These are phyloP conservation scores for Egretta garzetta DNA, from an alignment of 2,113 vertebrate genomes.

Conservation along the genomic window DNA sequence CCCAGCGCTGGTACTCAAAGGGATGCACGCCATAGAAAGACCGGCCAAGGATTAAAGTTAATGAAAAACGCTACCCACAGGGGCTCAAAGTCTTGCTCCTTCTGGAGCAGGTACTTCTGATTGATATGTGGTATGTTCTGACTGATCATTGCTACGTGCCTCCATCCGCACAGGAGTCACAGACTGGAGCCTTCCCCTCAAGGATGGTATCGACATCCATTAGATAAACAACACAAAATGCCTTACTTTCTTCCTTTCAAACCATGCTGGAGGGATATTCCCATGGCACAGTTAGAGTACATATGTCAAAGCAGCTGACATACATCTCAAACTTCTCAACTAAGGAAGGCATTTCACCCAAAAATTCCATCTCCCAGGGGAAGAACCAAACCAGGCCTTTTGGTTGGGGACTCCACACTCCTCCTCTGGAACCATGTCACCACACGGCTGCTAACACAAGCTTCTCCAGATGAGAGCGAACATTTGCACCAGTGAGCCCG, in stretches of 20 bases:
- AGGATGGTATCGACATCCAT: neutral
- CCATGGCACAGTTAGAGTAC: accelerated
- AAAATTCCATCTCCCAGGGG: neutral
- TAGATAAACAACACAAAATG: neutral
- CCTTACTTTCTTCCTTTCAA: neutral
- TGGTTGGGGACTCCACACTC: accelerated
- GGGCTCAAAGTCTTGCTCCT: neutral
- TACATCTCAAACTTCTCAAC: neutral
- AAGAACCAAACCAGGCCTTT: neutral
- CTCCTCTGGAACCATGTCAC: neutral
- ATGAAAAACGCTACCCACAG: neutral
- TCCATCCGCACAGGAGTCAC: neutral
- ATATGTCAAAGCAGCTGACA: accelerated
- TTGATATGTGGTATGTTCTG: neutral
- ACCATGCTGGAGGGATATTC: accelerated
- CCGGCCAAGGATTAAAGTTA: too few species aligned
- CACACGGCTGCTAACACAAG: accelerated
- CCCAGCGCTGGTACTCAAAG: neutral
- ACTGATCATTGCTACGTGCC: accelerated
- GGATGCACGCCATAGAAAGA: accelerated
- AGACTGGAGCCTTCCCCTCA: neutral
- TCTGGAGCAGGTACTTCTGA: neutral
- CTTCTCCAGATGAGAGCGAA: accelerated
- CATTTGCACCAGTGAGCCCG: neutral
- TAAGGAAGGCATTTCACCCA: neutral